Percentiles rank a stretch among this genome's conserved stretches.
Conservation (phyloP, 2,113 vertebrate genomes). For the Todiramphus chloris region DNA sequence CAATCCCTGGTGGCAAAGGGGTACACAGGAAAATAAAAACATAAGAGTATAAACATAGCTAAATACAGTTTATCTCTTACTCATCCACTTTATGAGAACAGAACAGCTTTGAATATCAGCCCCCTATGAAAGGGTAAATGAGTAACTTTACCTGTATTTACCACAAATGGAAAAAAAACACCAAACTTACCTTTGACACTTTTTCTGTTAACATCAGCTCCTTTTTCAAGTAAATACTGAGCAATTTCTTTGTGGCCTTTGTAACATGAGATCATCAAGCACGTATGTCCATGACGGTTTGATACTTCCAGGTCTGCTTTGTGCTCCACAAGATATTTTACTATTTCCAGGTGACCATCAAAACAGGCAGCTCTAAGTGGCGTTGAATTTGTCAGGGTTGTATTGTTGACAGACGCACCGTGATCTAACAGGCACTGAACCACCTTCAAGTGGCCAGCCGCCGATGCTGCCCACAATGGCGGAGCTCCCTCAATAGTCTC, state of each 20-base stretch:
- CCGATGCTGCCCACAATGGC: slow-evolving; percentile 94
- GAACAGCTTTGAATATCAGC: neutral
- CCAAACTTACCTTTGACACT: slow-evolving; percentile 90
- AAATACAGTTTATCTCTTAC: neutral
- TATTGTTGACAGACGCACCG: slow-evolving; percentile 96
- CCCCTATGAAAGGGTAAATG: neutral
- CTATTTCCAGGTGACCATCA: slow-evolving; percentile 96
- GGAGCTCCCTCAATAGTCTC: slow-evolving; percentile 98
- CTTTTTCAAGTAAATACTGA: slow-evolving; percentile 94
- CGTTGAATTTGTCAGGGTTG: slow-evolving; percentile 95
- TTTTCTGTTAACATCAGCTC: slow-evolving; percentile 96
- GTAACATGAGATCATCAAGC: slow-evolving; percentile 99
- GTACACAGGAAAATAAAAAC: neutral
- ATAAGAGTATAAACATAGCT: neutral
- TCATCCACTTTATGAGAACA: neutral
- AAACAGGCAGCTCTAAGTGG: slow-evolving; percentile 95
- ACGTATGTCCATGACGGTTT: slow-evolving; percentile 96
- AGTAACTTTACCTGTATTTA: neutral
- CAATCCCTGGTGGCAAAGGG: neutral
- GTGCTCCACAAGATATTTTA: slow-evolving; percentile 96
- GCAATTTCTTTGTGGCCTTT: slow-evolving; percentile 98
- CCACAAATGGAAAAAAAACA: neutral
- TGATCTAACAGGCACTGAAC: slow-evolving; percentile 94
- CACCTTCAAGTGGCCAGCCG: slow-evolving; percentile 93
- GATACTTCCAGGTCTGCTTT: slow-evolving; percentile 96